These are phyloP conservation scores for Disparrhopalites patrizii DNA, from an alignment of 2,888 invertebrate genomes.

Conservation along the genomic window DNA sequence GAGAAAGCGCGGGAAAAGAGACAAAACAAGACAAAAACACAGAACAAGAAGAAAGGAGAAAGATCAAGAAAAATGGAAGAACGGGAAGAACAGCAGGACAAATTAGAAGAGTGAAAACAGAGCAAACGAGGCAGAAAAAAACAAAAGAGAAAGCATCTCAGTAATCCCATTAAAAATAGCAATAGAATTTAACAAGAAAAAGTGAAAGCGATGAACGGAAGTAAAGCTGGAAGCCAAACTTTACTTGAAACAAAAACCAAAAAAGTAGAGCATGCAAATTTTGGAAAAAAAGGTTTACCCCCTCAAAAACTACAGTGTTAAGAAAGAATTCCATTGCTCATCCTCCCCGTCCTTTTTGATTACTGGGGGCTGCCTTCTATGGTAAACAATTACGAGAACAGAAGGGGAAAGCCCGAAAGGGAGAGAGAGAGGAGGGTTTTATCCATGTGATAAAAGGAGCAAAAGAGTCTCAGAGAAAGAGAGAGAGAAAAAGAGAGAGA, in stretches of 20 bases:
- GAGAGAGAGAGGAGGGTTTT: neutral
- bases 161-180: too few species aligned
- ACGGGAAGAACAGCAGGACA: neutral
- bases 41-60: neutral
- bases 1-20: neutral
- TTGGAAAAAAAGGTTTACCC: too few species aligned
- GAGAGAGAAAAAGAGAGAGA: neutral
- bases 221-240: too few species aligned
- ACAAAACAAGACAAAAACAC: too few species aligned
- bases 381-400: too few species aligned
- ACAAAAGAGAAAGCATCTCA: neutral
- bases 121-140: neutral
- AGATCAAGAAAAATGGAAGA: neutral
- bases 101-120: neutral
- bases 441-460: neutral
- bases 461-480: too few species aligned
- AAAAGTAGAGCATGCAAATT: too few species aligned
- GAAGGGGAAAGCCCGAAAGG: too few species aligned
- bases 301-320: neutral
- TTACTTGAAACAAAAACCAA: too few species aligned
- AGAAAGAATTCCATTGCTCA: neutral
- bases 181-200: too few species aligned
- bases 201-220: too few species aligned
- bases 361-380: too few species aligned
- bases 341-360: neutral